phyloP scores from a whole-genome alignment of 2,113 vertebrate genomes.

The Zosterops japonicus region DNA sequence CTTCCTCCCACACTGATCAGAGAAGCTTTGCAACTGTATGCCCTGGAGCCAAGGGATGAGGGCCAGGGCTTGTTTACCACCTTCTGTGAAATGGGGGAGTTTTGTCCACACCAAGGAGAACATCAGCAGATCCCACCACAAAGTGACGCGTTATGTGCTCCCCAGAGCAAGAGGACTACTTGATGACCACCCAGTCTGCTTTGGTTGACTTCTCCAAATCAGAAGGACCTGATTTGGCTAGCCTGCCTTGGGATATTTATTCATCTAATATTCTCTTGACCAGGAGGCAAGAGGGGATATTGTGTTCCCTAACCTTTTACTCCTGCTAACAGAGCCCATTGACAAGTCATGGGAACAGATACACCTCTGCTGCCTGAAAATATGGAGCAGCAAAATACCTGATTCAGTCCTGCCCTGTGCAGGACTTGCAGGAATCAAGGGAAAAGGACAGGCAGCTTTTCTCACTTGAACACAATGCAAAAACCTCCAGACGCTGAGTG shows the following conservation, averaged over 20 bases:
- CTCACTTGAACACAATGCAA: background rate
- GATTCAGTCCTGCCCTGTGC: background rate
- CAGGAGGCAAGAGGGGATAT: background rate
- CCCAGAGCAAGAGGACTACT: background rate
- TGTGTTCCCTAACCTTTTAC: background rate
- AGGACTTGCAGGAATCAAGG: background rate
- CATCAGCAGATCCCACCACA: background rate
- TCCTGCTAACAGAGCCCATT: background rate
- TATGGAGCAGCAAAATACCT: background rate
- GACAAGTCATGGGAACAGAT: background rate
- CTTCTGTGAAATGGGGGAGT: background rate
- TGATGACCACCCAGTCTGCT: background rate
- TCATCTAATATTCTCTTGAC: background rate
- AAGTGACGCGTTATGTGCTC: background rate
- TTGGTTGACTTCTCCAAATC: background rate
- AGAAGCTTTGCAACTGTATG: constrained; percentile 25
- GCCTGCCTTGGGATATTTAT: background rate
- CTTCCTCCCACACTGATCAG: constrained; percentile 64
- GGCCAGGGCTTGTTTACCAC: constrained; percentile 53
- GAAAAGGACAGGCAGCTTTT: background rate
- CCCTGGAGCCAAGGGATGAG: constrained; percentile 55
- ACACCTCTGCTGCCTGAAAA: background rate
- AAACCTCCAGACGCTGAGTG: background rate
- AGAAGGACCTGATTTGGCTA: background rate
- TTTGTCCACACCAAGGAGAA: background rate